Base-by-base conservation (phyloP, 1,140 invertebrate genomes). In the Rhagoletis zephyria region DNA sequence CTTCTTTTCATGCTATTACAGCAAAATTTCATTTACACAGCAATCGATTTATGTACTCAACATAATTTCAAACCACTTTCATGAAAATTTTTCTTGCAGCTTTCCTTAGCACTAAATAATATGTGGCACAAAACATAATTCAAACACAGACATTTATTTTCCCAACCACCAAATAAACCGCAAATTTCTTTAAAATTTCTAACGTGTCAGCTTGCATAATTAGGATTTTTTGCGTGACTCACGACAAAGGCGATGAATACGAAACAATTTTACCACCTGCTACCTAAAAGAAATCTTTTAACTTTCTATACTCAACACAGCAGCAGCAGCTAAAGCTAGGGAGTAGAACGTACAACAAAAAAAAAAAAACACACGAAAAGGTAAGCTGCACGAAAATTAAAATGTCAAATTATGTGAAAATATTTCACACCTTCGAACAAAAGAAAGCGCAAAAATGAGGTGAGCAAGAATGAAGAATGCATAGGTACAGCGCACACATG, bases 351-450 rank as follows among this genome's bases (percentile, higher is more conserved):
- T 56, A 19, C 48, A 30, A 19, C n/a, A 7, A 1, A 56, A 14
- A 14, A n/a, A 81, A 16, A 19, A 3, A 2, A 14, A 5, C 2
- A 81, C 16, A 30, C 51, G 10, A 81, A 81, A 56, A 81, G 74
- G 30, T 56, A 81, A 81, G 74, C 48, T 81, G 48, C 4, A 30
- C 48, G n/a, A 30, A 81, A 56, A 81, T 81, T 81, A 81, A 81
- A 81, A 81, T 81, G 74, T 81, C 74, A 81, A 81, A 81, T 81
- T 81, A 81, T 81, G 48, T 81, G 74, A 59, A 81, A 81, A 81
- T 81, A 56, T 51, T 42, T 56, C 74, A 81, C 74, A 81, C 74
- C 74, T 19, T 56, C 74, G 56, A 9, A 81, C 2, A 81, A 81
- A 81, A 19, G n/a, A 19, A 81, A 81, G 48, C 45, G n/a, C 42